Conservation (phyloP, 2,113 vertebrate species). For the Periophthalmus modestus region DNA sequence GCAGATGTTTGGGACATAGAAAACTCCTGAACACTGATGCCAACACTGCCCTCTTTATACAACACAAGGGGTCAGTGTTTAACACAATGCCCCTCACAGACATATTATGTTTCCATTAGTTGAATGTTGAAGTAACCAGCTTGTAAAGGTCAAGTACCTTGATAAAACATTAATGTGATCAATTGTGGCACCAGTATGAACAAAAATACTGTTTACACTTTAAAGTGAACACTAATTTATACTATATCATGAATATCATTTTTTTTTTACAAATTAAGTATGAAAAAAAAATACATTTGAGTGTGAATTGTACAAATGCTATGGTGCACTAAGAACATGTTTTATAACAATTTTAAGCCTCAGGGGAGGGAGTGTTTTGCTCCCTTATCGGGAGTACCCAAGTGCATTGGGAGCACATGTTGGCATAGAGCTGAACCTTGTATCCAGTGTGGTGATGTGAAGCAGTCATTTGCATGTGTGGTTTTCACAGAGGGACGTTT, state of each 20-base stretch:
- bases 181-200: neutral
- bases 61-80: neutral
- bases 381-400: slow-evolving; percentile 36
- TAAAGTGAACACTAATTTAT: neutral
- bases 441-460: slow-evolving; percentile 23
- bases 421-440: slow-evolving; percentile 18
- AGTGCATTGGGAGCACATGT: slow-evolving; percentile 25
- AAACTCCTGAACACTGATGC: neutral
- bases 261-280: slow-evolving; percentile 9
- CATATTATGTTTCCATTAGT: neutral
- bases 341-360: slow-evolving; percentile 32
- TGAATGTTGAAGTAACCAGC: neutral
- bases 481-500: slow-evolving; percentile 26
- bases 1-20: neutral
- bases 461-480: neutral
- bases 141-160: neutral
- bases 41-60: neutral
- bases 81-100: slow-evolving; percentile 2
- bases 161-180: neutral
- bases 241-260: too few relatives aligned
- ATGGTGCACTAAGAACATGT: slow-evolving; percentile 24
- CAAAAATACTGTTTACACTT: neutral
- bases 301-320: slow-evolving; percentile 10
- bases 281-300: neutral
- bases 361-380: slow-evolving; percentile 56